Base-by-base conservation (phyloP, 2,888 invertebrate genomes). In the Chorisops tibialis region DNA sequence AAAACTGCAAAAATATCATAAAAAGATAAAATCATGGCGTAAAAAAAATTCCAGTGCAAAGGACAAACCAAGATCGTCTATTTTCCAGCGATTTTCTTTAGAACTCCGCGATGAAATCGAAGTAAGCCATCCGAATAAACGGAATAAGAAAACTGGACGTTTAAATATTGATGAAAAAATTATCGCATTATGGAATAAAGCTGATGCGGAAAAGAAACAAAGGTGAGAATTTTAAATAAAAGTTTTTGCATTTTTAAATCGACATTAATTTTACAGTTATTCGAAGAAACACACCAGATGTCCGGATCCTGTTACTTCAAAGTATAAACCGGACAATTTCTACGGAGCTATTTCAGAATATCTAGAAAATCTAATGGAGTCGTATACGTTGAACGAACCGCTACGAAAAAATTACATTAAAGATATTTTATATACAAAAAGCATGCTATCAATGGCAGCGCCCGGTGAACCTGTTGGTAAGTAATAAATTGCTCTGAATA, bases 401-500 rank as follows among this genome's bases (percentile, higher is more conserved):
- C 67, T 72, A 22, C 72, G 71, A 47, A 70, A 73, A 68, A 22
- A 79, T 1, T 79, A 81, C 50, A 85, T 95, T 62, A 75, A 82
- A 14, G 85, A 90, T 63, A 81, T 93, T 63, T 81, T 96, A 72
- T 86, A 86, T 69, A 80, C 87, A 9, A 94, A 94, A 77, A 84
- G 85, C 54, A 84, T 92, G 75, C 85, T 85, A 67, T 85, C 93
- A 0, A 78, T 93, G 71, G 91, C 88, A 19, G 85, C 86, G 22
- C 94, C 98, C 0, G 99, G 99, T 0, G 99, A 99, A 78, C 91
- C 97, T 0, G 99, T 99, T 1, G 77, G 77, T 22, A 47, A 7
- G 63, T 37, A 11, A n/a, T n/a, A n/a, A n/a, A n/a, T n/a, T n/a
- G n/a, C n/a, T n/a, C n/a, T n/a, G n/a, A n/a, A n/a, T n/a, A n/a